A percentile compares a stretch with the other conserved stretches of the same genome.
Evolutionary conservation across 2,113 vertebrate species (phyloP).

Genomic region (Podarcis cretensis): DNA sequence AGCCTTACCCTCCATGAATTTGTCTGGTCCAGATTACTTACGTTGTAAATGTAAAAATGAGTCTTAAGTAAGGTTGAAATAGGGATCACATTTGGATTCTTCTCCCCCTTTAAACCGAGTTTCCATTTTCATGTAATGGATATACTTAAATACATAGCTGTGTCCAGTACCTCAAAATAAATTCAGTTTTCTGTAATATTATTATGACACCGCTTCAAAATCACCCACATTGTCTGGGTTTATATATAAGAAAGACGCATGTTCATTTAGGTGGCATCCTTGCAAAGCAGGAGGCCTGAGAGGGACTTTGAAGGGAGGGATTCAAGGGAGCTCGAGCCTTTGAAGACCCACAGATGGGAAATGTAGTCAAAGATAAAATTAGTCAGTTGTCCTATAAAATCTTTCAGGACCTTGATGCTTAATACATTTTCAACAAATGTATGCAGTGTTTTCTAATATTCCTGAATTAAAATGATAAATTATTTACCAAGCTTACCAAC

Average conservation of each 20-base stretch:
- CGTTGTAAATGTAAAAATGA: background rate
- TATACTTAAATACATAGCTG: background rate
- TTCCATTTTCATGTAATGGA: background rate
- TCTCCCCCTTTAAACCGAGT: background rate
- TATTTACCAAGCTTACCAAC: background rate
- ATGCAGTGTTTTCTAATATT: background rate
- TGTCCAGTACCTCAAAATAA: background rate
- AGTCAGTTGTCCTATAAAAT: conserved; percentile 23
- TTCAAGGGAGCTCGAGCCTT: conserved; percentile 21
- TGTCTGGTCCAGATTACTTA: too few species aligned
- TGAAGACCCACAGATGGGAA: conserved; percentile 24
- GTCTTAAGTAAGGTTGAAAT: conserved; percentile 31
- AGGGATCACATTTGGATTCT: background rate
- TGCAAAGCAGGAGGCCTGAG: conserved; percentile 20
- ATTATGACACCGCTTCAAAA: conserved; percentile 31
- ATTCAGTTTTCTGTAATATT: conserved; percentile 33
- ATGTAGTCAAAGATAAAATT: conserved; percentile 13
- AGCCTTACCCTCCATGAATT: too few species aligned
- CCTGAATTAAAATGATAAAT: conserved; percentile 37
- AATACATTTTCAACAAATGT: conserved; percentile 20
- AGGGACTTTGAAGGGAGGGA: background rate
- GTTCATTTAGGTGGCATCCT: conserved; percentile 29
- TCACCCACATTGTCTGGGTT: background rate
- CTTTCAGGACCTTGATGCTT: conserved; percentile 6
- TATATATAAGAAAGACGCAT: background rate